Evolutionary conservation across 2,113 vertebrate genomes (phyloP).

Genomic region (Peromyscus polionotus): DNA sequence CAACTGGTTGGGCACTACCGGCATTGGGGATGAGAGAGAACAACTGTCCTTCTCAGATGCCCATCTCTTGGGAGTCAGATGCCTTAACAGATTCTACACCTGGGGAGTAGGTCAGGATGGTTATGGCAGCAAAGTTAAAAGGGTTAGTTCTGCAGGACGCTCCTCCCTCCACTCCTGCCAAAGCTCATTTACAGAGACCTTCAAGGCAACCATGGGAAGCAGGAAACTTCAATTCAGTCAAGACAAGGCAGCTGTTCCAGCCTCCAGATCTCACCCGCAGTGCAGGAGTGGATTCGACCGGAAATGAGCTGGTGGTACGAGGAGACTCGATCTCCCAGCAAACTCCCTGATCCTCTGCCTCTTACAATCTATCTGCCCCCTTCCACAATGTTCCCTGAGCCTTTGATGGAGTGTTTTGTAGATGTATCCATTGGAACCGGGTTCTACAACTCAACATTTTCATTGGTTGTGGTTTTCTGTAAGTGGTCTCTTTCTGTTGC

Average conservation of each 20-base stretch:
- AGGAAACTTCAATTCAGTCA: too few relatives aligned
- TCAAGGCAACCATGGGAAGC: rapidly evolving
- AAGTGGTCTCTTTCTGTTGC: neutral
- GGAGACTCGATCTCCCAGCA: too few relatives aligned
- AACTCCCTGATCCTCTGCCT: neutral
- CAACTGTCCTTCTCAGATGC: neutral
- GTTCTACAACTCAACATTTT: neutral
- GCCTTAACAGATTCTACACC: neutral
- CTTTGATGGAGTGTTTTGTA: neutral
- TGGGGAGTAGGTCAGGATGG: too few relatives aligned
- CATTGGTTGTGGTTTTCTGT: neutral
- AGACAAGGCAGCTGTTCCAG: neutral
- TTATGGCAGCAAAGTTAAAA: too few relatives aligned
- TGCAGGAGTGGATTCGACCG: neutral
- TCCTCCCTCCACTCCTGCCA: neutral
- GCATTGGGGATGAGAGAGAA: rapidly evolving
- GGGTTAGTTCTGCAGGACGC: neutral
- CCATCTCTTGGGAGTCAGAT: rapidly evolving
- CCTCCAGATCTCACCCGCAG: too few relatives aligned
- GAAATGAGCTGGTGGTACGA: neutral
- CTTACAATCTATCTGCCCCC: neutral
- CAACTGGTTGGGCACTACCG: neutral
- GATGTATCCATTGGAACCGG: neutral
- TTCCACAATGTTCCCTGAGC: neutral
- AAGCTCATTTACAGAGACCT: neutral